phyloP scores from a whole-genome alignment of 2,797 vertebrate genomes.

The Pangasius djambal region DNA sequence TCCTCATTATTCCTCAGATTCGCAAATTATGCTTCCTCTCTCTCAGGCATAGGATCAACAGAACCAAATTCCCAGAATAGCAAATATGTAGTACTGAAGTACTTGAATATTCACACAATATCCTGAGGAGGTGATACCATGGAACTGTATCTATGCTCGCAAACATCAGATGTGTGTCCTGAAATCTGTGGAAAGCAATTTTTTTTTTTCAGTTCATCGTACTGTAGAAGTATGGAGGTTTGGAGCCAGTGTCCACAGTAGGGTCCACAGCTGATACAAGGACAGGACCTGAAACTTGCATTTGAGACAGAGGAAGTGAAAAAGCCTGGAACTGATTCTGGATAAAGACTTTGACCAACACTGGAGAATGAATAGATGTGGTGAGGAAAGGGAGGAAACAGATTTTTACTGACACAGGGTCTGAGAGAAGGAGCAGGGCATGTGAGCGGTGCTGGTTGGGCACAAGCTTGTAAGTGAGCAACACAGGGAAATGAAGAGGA shows the following conservation, averaged over 20 bases:
- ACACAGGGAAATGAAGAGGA: not conserved
- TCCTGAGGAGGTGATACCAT: not conserved
- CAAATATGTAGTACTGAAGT: not conserved
- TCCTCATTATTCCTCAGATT: not conserved
- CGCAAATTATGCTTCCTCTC: not conserved
- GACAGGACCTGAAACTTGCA: not conserved
- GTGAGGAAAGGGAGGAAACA: slow-evolving; percentile 18
- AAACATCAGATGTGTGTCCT: not conserved
- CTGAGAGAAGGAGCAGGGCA: slow-evolving; percentile 16
- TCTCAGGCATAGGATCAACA: not conserved
- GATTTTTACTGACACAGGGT: slow-evolving; percentile 16
- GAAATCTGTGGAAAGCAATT: not conserved
- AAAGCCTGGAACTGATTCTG: not conserved
- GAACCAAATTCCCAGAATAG: not conserved
- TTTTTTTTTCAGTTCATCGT: not conserved
- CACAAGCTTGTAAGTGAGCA: not conserved
- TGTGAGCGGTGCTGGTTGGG: not conserved
- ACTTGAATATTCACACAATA: not conserved
- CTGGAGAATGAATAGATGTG: not conserved
- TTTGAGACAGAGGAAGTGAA: slow-evolving; percentile 13
- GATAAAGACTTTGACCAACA: not conserved
- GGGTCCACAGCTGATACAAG: not conserved
- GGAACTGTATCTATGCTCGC: not conserved
- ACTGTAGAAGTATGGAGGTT: not conserved
- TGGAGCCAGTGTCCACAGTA: not conserved